These are phyloP conservation scores for Amiota minor DNA, from an alignment of 2,888 invertebrate species.

Conservation along the genomic window DNA sequence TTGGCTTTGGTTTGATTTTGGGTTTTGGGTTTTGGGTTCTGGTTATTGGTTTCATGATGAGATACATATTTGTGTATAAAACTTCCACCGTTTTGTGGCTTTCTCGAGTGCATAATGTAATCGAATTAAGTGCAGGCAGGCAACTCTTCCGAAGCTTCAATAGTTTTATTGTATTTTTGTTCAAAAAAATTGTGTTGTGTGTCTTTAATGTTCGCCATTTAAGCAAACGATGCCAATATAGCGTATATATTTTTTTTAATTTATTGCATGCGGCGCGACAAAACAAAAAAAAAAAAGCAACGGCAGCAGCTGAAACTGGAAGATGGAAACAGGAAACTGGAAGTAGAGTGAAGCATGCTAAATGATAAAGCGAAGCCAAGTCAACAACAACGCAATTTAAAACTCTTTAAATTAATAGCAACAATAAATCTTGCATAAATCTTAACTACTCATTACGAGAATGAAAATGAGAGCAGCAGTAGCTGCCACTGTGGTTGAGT, in stretches of 20 bases:
- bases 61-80: no score
- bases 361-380: constrained; percentile 3
- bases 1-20: no score
- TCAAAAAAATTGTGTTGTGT: neutral
- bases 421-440: constrained; percentile 66
- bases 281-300: no score
- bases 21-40: no score
- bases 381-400: constrained; percentile 31
- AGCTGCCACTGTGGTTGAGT: neutral
- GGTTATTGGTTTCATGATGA: no score
- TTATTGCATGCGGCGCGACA: constrained; percentile 22
- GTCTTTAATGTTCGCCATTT: neutral
- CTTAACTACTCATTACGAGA: constrained; percentile 54
- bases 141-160: no score
- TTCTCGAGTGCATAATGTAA: no score
- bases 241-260: constrained; percentile 28
- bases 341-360: neutral
- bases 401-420: constrained; percentile 67
- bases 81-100: no score
- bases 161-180: neutral
- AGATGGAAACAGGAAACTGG: no score
- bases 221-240: constrained; percentile 14
- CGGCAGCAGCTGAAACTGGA: no score
- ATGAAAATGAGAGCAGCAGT: constrained; percentile 41
- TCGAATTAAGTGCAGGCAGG: no score